Evolutionary conservation across 2,888 invertebrate genomes (phyloP).

Genomic region (Athrips mouffetella): DNA sequence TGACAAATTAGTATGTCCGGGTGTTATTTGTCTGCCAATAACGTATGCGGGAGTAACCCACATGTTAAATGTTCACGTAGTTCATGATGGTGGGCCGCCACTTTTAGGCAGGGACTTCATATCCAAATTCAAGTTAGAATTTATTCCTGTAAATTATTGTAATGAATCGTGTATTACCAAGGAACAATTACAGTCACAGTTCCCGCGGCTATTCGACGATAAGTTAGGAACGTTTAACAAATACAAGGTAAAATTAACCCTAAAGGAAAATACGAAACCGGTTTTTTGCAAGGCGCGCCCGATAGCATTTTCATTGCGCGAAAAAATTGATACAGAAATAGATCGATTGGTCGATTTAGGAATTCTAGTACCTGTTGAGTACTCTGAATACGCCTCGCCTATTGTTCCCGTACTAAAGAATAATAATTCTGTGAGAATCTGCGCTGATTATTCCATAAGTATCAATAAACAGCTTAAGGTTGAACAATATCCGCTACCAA

Average conservation of each 20-base stretch:
- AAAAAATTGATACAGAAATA: background rate
- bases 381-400: too few relatives aligned
- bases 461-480: too few relatives aligned
- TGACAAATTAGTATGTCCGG: background rate
- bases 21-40: background rate
- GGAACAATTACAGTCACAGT: background rate
- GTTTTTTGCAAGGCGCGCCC: constrained; percentile 1
- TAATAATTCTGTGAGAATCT: too few relatives aligned
- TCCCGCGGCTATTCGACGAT: background rate
- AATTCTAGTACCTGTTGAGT: constrained; percentile 4
- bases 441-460: too few relatives aligned
- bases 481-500: constrained; percentile 27
- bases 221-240: background rate
- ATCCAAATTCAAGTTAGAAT: background rate
- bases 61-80: background rate
- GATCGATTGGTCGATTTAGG: background rate
- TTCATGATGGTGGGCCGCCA: constrained; percentile 10
- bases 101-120: constrained; percentile 9
- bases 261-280: background rate
- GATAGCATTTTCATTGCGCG: background rate
- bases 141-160: background rate
- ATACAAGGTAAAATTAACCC: background rate
- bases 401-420: too few relatives aligned
- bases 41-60: background rate
- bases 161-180: background rate